Evolutionary conservation across 1,140 invertebrate genomes (phyloP).

Genomic region (Pectinophora gossypiella): DNA sequence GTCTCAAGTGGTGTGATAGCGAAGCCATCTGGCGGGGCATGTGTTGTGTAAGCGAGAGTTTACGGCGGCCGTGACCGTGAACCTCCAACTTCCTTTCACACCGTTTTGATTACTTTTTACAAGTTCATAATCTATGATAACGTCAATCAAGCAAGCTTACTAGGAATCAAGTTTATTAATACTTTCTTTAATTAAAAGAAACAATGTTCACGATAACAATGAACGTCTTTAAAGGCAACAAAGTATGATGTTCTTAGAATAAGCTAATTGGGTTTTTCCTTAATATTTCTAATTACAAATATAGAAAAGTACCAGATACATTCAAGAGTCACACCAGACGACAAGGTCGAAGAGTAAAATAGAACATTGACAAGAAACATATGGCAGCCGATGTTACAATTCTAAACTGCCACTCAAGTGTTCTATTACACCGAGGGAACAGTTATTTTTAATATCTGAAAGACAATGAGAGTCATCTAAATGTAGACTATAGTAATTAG

Average conservation of each 20-base stretch:
- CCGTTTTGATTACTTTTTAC: slow-evolving; percentile 9
- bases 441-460: not conserved
- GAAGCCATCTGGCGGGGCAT: slow-evolving; percentile 45
- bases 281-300: too few species aligned
- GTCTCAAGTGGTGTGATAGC: slow-evolving; percentile 30
- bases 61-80: slow-evolving; percentile 38
- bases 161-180: too few species aligned
- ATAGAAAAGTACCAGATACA: too few species aligned
- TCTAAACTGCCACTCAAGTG: not conserved
- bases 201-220: too few species aligned
- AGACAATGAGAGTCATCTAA: not conserved
- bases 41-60: slow-evolving; percentile 25
- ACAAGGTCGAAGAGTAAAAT: not conserved
- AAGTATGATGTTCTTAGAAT: too few species aligned
- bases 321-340: too few species aligned
- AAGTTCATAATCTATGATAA: too few species aligned
- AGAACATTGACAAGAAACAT: not conserved
- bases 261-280: too few species aligned
- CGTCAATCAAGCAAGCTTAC: too few species aligned
- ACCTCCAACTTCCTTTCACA: slow-evolving; percentile 24
- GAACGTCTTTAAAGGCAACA: too few species aligned
- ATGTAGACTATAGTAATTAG: slow-evolving; percentile 4
- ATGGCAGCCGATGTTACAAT: not conserved
- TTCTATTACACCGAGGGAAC: not conserved
- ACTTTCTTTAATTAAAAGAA: too few species aligned